phyloP scores from a whole-genome alignment of 2,797 vertebrate genomes.

The Nothura maculosa region DNA sequence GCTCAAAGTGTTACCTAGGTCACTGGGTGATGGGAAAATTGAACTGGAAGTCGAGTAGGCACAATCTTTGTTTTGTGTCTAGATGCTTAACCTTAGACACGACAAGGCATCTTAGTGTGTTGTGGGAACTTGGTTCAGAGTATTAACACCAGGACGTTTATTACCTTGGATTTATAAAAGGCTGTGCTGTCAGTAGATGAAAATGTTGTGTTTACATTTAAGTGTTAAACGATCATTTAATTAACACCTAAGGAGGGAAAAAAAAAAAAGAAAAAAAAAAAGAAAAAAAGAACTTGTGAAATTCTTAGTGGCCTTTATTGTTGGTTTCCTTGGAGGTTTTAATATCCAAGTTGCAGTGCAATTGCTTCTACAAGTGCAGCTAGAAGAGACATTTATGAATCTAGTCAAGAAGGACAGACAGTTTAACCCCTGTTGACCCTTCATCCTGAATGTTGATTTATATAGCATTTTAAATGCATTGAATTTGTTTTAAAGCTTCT shows the following conservation, averaged over 20 bases:
- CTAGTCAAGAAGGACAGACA: slow-evolving; percentile 78
- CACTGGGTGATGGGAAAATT: slow-evolving; percentile 90
- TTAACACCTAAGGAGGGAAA: slow-evolving; percentile 82
- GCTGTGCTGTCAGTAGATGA: slow-evolving; percentile 83
- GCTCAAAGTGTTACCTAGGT: slow-evolving; percentile 92
- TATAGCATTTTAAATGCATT: slow-evolving; percentile 71
- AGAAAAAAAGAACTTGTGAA: slow-evolving; percentile 69
- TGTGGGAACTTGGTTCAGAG: slow-evolving; percentile 89
- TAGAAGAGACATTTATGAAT: slow-evolving; percentile 81
- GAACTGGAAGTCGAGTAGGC: slow-evolving; percentile 86
- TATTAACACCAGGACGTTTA: slow-evolving; percentile 84
- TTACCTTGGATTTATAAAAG: slow-evolving; percentile 85
- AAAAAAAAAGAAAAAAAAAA: neutral
- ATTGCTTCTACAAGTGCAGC: slow-evolving; percentile 72
- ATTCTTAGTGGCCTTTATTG: slow-evolving; percentile 83
- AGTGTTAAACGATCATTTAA: slow-evolving; percentile 90
- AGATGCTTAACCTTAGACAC: slow-evolving; percentile 90
- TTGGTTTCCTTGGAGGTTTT: slow-evolving; percentile 84
- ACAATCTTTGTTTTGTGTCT: slow-evolving; percentile 89
- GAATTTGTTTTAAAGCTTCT: slow-evolving; percentile 50
- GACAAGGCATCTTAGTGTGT: slow-evolving; percentile 84
- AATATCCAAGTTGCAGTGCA: slow-evolving; percentile 80
- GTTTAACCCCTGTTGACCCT: slow-evolving; percentile 81
- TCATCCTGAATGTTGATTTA: slow-evolving; percentile 74
- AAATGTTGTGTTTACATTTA: slow-evolving; percentile 86